Evolutionary conservation across 2,888 invertebrate genomes (phyloP).

Genomic region (Thereva nobilitata): DNA sequence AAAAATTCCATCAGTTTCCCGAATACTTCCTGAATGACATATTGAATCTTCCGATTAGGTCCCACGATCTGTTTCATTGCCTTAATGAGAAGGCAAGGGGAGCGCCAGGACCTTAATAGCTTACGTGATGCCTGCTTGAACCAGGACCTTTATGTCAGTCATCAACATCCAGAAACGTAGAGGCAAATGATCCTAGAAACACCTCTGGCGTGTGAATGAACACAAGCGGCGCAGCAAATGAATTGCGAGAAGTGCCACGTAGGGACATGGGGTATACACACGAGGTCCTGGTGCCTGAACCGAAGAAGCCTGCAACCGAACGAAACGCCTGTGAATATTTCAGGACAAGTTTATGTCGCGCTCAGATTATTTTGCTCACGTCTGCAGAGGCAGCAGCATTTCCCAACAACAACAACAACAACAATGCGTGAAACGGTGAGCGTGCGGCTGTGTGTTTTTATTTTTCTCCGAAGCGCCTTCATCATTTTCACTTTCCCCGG

Average conservation of each 20-base stretch:
- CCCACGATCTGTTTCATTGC: conserved; percentile 8
- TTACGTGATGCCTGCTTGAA: conserved; percentile 29
- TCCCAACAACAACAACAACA: neutral
- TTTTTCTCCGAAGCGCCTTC: conserved; percentile 20
- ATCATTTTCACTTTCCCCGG: conserved; percentile 41
- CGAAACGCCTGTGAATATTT: conserved; percentile 21
- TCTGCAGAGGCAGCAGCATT: neutral
- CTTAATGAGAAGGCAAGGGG: neutral
- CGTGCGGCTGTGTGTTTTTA: conserved; percentile 1
- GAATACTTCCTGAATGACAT: neutral
- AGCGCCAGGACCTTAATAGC: conserved; percentile 11
- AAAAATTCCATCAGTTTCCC: too few relatives aligned
- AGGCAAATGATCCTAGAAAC: conserved; percentile 32
- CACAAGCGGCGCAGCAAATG: conserved; percentile 27
- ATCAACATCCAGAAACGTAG: conserved; percentile 21
- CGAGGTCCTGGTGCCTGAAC: neutral
- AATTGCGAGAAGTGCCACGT: conserved; percentile 31
- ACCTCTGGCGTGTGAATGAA: conserved; percentile 29
- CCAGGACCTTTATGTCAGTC: conserved; percentile 29
- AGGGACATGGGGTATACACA: neutral
- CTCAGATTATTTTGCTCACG: conserved; percentile 28
- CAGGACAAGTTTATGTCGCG: conserved; percentile 17
- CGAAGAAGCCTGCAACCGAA: neutral
- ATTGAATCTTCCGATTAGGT: conserved; percentile 19
- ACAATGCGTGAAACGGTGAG: neutral